Evolutionary conservation across 2,113 vertebrate species (phyloP).

Genomic region (Thryonomys swinderianus): DNA sequence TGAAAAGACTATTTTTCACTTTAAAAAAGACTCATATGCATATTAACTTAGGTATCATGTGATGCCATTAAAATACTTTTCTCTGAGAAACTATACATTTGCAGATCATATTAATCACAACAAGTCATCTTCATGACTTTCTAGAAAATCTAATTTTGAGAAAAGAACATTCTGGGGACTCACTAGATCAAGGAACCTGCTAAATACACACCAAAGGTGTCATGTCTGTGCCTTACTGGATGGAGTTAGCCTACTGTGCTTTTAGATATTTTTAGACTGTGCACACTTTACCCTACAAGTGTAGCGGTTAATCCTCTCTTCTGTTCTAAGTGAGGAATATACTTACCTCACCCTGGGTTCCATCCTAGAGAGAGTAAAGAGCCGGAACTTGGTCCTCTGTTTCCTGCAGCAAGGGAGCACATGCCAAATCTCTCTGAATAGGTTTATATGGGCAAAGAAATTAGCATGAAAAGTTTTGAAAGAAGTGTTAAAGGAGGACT

Average conservation of each 20-base stretch:
- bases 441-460: not conserved
- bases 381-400: not conserved
- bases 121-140: not conserved
- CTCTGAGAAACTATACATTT: not conserved
- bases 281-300: not conserved
- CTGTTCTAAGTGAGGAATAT: not conserved
- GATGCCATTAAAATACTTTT: conserved; percentile 24
- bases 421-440: not conserved
- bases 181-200: not conserved
- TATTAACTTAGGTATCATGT: not conserved
- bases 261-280: not conserved
- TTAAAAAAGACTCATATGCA: not conserved
- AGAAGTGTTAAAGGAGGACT: not conserved
- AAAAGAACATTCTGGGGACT: not conserved
- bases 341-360: not conserved
- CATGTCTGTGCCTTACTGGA: not conserved
- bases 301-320: not conserved
- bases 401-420: not conserved
- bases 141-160: conserved; percentile 24
- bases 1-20: conserved; percentile 26
- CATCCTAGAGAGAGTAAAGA: not conserved
- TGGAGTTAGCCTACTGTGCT: not conserved
- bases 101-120: not conserved
- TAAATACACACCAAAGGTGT: not conserved
- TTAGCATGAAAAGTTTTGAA: not conserved